phyloP scores from a whole-genome alignment of 2,888 invertebrate species.

The Nysson spinosus region DNA sequence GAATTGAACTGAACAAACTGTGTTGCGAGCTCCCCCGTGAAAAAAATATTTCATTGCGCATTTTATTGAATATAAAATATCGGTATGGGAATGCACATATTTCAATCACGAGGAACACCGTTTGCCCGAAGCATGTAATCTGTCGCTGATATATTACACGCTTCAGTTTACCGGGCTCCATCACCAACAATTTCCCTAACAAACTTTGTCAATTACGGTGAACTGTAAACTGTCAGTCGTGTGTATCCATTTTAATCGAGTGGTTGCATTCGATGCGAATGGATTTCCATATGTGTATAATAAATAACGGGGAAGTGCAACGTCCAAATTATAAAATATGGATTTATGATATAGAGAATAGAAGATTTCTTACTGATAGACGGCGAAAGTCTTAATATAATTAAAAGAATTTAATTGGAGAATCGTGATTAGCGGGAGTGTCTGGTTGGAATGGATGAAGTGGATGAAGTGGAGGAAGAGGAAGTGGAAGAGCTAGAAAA shows the following conservation, averaged over 20 bases:
- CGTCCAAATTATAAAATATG: constrained; percentile 4
- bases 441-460: neutral
- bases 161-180: constrained; percentile 10
- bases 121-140: constrained; percentile 18
- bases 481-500: constrained; percentile 30
- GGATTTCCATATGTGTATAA: constrained; percentile 23
- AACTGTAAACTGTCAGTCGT: constrained; percentile 36
- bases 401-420: no score
- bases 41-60: no score
- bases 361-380: no score
- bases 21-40: no score
- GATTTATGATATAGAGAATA: no score
- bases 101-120: constrained; percentile 41
- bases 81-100: constrained; percentile 38
- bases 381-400: no score
- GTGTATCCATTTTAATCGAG: constrained; percentile 43
- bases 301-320: constrained; percentile 23
- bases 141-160: constrained; percentile 26
- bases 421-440: neutral
- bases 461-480: constrained; percentile 12
- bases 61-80: constrained; percentile 35
- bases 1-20: no score
- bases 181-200: constrained; percentile 36
- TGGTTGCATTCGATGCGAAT: neutral
- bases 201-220: constrained; percentile 47